Base-by-base conservation (phyloP, 2,113 vertebrate genomes). In the Cisticola juncidis region DNA sequence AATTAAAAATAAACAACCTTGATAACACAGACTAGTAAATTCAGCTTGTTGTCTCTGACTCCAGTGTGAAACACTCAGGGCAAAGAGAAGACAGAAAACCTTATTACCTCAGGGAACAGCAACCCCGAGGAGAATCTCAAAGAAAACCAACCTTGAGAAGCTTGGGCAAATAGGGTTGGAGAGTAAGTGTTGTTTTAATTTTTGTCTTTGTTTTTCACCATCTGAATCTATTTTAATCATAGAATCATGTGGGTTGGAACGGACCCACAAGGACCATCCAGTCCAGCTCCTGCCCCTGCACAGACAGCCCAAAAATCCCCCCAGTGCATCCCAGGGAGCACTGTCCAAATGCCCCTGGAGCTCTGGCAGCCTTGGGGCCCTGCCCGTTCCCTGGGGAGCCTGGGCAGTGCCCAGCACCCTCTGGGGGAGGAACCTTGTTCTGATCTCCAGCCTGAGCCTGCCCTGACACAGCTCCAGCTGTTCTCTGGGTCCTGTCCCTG, bases 371-470 rank as follows among this genome's bases (percentile, higher is more conserved):
- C 42, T 54, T 1, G 2, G 47, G 65, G 11, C 48, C 0, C 3
- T 71, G 48, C 8, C 35, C 65, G 15, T 71, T 72, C 58, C 42
- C 58, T 36, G 58, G 26, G 36, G 22, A 88, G 36, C 68, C 50
- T 73, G 58, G 3, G 4, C 58, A 81, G 33, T 65, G 68, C 77
- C 21, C 33, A 31, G 31, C 44, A 73, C 26, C 36, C 60, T 58
- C 26, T 58, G 19, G 23, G 50, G 0, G 2, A 26, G 72, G 13
- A 65, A 20, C 18, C 12, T 44, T 44, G 26, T 1, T 36, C 38
- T 58, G 0, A 38, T 0, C 2, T 6, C 16, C 69, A 19, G 0
- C 45, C 69, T n/a, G 4, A 29, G 0, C 16, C 16, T 47, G 0
- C 14, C 23, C 62, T 60, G 28, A 3, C 47, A 18, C 38, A 78